Conservation (phyloP, 2,888 invertebrate genomes). For the Perizoma flavofasciatum region DNA sequence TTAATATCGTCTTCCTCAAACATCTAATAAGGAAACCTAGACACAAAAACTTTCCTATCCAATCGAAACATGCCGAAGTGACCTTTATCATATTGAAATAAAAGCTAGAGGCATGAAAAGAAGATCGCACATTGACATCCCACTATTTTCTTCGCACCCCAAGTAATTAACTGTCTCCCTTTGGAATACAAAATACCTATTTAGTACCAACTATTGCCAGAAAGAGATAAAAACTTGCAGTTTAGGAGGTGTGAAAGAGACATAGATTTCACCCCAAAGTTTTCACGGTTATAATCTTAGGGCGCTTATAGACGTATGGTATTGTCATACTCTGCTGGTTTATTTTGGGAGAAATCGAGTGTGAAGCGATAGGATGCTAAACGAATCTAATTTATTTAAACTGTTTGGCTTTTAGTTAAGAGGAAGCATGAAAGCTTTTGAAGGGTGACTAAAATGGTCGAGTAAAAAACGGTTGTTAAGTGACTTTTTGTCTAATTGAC, state of each 20-base stretch:
- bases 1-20: conserved; percentile 58
- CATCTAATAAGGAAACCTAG: conserved; percentile 62
- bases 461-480: neutral
- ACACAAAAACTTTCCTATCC: conserved; percentile 36
- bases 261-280: conserved; percentile 64
- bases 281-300: conserved; percentile 62
- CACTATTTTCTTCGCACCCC: conserved; percentile 75
- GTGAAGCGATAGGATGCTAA: conserved; percentile 71
- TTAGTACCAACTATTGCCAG: conserved; percentile 72
- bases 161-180: conserved; percentile 80
- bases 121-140: conserved; percentile 40
- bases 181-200: conserved; percentile 83
- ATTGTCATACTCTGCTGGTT: conserved; percentile 50
- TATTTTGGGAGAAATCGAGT: conserved; percentile 64
- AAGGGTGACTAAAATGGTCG: conserved; percentile 18
- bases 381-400: conserved; percentile 58
- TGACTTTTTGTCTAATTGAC: no score
- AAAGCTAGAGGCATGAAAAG: conserved; percentile 20
- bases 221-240: conserved; percentile 44
- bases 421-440: conserved; percentile 15
- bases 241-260: conserved; percentile 51
- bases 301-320: conserved; percentile 56
- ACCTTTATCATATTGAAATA: conserved; percentile 35
- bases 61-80: conserved; percentile 28
- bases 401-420: conserved; percentile 27